A percentile compares a stretch with the other conserved stretches of the same genome.
These are phyloP conservation scores for Dicranocentrus wangi DNA, from an alignment of 2,888 invertebrate species.

Conservation along the genomic window DNA sequence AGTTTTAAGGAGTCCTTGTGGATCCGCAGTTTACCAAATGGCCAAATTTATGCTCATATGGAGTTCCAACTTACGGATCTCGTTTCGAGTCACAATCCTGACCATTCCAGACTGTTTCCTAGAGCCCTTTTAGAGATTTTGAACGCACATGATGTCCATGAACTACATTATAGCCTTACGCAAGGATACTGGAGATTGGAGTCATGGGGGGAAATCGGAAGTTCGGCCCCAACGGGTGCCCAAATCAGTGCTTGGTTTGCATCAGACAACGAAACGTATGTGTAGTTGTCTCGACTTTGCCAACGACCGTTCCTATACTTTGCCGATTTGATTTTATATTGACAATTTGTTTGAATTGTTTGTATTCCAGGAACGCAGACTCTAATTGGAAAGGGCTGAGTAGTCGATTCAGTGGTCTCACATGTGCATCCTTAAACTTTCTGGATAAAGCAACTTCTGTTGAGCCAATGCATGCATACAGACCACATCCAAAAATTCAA, in stretches of 20 bases:
- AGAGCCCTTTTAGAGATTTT: constrained; percentile 91
- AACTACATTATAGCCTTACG: constrained; percentile 92
- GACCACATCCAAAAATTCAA: constrained; percentile 82
- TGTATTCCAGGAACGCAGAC: constrained; percentile 80
- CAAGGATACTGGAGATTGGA: constrained; percentile 95
- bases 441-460: constrained; percentile 89
- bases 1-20: constrained; percentile 90
- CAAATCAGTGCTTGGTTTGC: constrained; percentile 95
- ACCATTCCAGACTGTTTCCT: constrained; percentile 90
- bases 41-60: constrained; percentile 91
- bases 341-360: constrained; percentile 15
- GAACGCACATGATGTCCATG: constrained; percentile 87
- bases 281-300: no score
- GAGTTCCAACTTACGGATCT: constrained; percentile 81
- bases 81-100: constrained; percentile 72
- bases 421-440: constrained; percentile 97
- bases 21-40: constrained; percentile 87
- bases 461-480: constrained; percentile 87
- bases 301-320: not conserved
- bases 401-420: constrained; percentile 92
- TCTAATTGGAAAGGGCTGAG: constrained; percentile 90
- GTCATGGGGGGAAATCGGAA: constrained; percentile 94
- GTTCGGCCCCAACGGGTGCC: constrained; percentile 92
- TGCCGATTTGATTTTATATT: not conserved
- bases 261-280: constrained; percentile 76